Percentiles rank a stretch among this genome's conserved stretches.
phyloP scores from a whole-genome alignment of 2,888 invertebrate species.

The Cantharis nigra region DNA sequence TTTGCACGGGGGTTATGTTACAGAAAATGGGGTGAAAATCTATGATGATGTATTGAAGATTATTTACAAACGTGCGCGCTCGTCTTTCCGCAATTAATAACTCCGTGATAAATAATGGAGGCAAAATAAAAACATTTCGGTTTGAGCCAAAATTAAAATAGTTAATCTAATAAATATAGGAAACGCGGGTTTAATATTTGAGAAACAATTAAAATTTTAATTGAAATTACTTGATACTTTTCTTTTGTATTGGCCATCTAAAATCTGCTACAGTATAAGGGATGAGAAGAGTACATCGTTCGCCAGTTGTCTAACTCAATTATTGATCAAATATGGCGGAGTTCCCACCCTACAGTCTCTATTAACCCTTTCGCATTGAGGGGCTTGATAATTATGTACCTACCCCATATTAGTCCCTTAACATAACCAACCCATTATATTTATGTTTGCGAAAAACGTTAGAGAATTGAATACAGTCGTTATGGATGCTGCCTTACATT shows the following conservation, averaged over 20 bases:
- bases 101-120: not conserved
- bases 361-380: constrained; percentile 56
- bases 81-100: constrained; percentile 9
- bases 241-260: constrained; percentile 25
- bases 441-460: constrained; percentile 41
- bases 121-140: not conserved
- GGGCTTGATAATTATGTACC: constrained; percentile 56
- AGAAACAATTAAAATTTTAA: constrained; percentile 16
- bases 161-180: not conserved
- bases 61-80: constrained; percentile 16
- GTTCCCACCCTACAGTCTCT: constrained; percentile 55
- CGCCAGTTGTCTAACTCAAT: constrained; percentile 58
- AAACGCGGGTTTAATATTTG: constrained; percentile 11
- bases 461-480: constrained; percentile 27
- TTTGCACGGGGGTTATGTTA: constrained; percentile 41
- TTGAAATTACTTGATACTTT: constrained; percentile 6
- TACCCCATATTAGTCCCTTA: constrained; percentile 55
- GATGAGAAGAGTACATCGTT: constrained; percentile 53
- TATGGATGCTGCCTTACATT: constrained; percentile 17
- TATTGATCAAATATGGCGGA: constrained; percentile 59
- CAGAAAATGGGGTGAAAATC: constrained; percentile 26
- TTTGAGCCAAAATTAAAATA: not conserved
- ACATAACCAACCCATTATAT: constrained; percentile 53
- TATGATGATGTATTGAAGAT: constrained; percentile 19
- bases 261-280: constrained; percentile 37